Conservation (phyloP, 1,140 invertebrate species). For the Rhopalosiphum maidis region DNA sequence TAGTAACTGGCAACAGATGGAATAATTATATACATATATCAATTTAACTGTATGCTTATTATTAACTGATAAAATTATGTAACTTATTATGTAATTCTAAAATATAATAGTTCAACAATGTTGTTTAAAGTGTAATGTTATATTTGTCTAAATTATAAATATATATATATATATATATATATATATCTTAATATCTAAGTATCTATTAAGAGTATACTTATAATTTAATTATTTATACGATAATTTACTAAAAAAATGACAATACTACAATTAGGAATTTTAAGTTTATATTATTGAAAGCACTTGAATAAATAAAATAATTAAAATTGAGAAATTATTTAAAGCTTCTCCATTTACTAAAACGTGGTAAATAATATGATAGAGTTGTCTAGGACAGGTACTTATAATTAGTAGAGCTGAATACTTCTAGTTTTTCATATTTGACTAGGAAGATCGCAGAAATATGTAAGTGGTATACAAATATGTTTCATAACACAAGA, state of each 20-base stretch:
- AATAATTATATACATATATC: neutral
- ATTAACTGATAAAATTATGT: too few species aligned
- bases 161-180: too few species aligned
- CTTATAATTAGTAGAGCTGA: too few species aligned
- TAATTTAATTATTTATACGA: too few species aligned
- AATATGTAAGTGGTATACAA: too few species aligned
- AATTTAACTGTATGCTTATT: too few species aligned
- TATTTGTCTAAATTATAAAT: neutral
- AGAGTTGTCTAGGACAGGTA: neutral
- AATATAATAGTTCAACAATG: neutral
- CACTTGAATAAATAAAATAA: neutral
- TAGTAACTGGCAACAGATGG: neutral
- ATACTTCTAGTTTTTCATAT: too few species aligned
- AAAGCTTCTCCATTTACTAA: neutral
- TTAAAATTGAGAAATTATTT: neutral
- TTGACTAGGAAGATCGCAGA: too few species aligned
- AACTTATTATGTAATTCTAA: neutral
- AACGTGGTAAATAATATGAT: neutral
- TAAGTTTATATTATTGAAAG: neutral
- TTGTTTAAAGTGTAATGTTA: neutral
- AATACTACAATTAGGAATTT: too few species aligned
- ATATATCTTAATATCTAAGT: too few species aligned
- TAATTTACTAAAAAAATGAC: neutral
- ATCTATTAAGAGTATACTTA: too few species aligned
- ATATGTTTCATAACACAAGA: too few species aligned